Evolutionary conservation across 2,113 vertebrate species (phyloP).

Genomic region (Gracilinanus agilis): DNA sequence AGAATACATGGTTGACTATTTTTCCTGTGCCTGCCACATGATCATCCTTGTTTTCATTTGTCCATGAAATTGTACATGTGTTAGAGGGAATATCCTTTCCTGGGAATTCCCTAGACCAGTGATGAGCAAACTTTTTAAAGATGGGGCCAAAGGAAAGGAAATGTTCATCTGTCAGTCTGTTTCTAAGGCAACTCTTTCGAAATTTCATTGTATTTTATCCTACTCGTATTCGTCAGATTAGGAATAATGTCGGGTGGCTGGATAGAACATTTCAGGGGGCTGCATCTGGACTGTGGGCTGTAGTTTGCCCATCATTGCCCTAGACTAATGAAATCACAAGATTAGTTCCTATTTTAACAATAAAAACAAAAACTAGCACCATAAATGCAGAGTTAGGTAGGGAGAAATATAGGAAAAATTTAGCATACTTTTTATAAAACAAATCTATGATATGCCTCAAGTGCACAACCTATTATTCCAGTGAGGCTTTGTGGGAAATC

Average conservation of each 20-base stretch:
- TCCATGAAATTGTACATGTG: background rate
- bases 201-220: no score
- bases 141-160: no score
- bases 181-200: no score
- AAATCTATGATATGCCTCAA: background rate
- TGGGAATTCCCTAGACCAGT: background rate
- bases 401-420: background rate
- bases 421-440: background rate
- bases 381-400: background rate
- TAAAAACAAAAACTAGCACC: background rate
- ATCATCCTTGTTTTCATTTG: constrained; percentile 37
- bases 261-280: no score
- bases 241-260: no score
- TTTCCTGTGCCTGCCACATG: constrained; percentile 62
- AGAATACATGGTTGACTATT: constrained; percentile 72
- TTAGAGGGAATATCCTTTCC: background rate
- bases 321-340: background rate
- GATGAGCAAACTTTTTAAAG: no score
- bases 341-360: background rate
- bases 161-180: no score
- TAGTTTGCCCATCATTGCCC: no score
- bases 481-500: background rate
- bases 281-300: no score
- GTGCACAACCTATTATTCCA: background rate
- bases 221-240: no score